Conservation (phyloP, 2,888 invertebrate genomes). For the Zhengitettix transpicula region DNA sequence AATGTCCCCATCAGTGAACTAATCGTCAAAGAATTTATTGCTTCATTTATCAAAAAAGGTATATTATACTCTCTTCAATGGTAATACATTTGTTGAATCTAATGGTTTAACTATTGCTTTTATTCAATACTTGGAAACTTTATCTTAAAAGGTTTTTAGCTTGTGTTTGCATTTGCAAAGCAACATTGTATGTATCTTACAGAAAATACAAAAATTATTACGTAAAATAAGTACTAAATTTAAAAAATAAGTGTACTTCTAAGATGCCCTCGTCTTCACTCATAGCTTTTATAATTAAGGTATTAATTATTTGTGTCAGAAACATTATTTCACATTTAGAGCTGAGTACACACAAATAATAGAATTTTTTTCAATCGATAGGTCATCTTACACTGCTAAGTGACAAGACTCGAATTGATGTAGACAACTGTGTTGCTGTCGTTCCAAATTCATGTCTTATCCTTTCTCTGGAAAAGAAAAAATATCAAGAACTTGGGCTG, state of each 20-base stretch:
- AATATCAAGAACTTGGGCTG: conserved; percentile 35
- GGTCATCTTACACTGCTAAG: conserved; percentile 31
- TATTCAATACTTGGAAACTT: too few relatives aligned
- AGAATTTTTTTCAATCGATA: conserved; percentile 16
- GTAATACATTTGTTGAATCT: too few relatives aligned
- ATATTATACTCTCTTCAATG: conserved; percentile 3
- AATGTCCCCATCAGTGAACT: conserved; percentile 29
- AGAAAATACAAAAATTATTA: too few relatives aligned
- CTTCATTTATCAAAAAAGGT: conserved; percentile 39
- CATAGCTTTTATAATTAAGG: background rate
- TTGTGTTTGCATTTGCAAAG: too few relatives aligned
- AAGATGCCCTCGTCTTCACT: background rate
- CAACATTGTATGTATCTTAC: too few relatives aligned
- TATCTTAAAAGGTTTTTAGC: too few relatives aligned
- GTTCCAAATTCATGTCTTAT: conserved; percentile 33
- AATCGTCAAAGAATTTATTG: conserved; percentile 31
- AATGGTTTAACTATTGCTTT: background rate
- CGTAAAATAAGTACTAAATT: too few relatives aligned
- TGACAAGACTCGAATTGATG: conserved; percentile 30
- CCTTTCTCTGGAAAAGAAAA: conserved; percentile 30
- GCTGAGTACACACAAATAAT: background rate
- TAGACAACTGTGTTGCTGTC: conserved; percentile 32
- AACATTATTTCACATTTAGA: conserved; percentile 6
- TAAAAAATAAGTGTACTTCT: background rate
- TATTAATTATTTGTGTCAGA: background rate